phyloP scores from a whole-genome alignment of 2,888 invertebrate species.

The Drosophila fungiperda region DNA sequence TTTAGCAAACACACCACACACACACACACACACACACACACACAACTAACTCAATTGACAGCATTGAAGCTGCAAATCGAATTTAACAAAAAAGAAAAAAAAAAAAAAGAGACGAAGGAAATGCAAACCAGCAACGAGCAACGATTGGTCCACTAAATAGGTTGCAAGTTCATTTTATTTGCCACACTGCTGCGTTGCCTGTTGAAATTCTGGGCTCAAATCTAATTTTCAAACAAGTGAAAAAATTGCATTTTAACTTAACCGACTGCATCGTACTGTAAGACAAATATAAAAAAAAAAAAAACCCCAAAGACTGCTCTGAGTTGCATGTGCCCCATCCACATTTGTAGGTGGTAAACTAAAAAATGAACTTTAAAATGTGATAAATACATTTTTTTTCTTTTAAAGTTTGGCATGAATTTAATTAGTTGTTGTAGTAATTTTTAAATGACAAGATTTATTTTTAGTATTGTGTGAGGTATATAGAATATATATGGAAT shows the following conservation, averaged over 20 bases:
- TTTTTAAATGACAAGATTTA: not conserved
- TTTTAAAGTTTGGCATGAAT: too few relatives aligned
- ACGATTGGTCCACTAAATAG: conserved; percentile 8
- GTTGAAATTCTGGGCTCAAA: conserved; percentile 13
- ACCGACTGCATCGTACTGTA: not conserved
- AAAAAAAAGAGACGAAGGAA: not conserved
- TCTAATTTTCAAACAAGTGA: conserved; percentile 16
- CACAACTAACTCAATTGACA: conserved; percentile 2
- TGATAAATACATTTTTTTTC: too few relatives aligned
- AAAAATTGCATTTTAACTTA: not conserved
- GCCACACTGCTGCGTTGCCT: not conserved
- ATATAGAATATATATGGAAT: not conserved
- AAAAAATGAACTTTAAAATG: too few relatives aligned
- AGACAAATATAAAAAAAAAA: not conserved
- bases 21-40: not conserved
- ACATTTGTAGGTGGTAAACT: too few relatives aligned
- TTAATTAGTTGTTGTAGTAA: too few relatives aligned
- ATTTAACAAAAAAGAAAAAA: not conserved
- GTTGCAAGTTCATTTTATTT: conserved; percentile 18
- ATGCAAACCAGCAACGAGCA: conserved; percentile 10
- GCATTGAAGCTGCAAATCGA: conserved; percentile 3
- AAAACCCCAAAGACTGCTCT: too few relatives aligned
- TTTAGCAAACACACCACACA: not conserved
- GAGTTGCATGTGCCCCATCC: too few relatives aligned
- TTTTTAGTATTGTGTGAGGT: not conserved